Evolutionary conservation across 2,888 invertebrate species (phyloP).

Genomic region (Allophyes oxyacanthae): DNA sequence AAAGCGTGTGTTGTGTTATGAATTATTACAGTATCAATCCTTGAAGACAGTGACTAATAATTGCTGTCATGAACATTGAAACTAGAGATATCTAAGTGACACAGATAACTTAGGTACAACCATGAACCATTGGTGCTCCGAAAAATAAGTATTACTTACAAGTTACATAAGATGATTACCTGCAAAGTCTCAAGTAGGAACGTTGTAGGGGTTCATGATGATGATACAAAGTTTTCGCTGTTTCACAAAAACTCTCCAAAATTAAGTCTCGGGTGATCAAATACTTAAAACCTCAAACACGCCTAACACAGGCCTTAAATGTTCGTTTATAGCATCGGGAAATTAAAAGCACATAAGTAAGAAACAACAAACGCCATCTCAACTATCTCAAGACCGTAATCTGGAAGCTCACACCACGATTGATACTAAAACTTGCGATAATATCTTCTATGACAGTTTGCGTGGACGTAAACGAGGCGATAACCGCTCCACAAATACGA

Average conservation of each 20-base stretch:
- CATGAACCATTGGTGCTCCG: no score
- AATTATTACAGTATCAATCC: constrained; percentile 40
- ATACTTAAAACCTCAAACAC: no score
- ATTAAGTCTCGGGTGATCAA: no score
- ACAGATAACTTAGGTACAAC: constrained; percentile 6
- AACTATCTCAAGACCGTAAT: constrained; percentile 42
- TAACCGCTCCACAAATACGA: constrained; percentile 56
- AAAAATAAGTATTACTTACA: background rate
- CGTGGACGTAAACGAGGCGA: constrained; percentile 52
- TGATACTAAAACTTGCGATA: constrained; percentile 59
- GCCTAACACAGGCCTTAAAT: no score
- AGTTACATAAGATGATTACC: no score
- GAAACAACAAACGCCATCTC: constrained; percentile 4
- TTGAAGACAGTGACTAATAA: constrained; percentile 40
- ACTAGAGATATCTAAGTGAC: constrained; percentile 33
- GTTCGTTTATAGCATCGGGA: no score
- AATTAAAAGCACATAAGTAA: no score
- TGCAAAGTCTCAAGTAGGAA: no score
- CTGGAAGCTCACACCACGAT: constrained; percentile 49
- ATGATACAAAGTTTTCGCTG: no score
- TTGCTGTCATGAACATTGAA: constrained; percentile 40
- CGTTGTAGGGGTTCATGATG: no score
- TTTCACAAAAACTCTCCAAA: no score
- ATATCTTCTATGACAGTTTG: constrained; percentile 57
- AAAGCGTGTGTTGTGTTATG: constrained; percentile 25